Conservation (phyloP, 2,113 vertebrate species). For the Mesoclemmys tuberculata region DNA sequence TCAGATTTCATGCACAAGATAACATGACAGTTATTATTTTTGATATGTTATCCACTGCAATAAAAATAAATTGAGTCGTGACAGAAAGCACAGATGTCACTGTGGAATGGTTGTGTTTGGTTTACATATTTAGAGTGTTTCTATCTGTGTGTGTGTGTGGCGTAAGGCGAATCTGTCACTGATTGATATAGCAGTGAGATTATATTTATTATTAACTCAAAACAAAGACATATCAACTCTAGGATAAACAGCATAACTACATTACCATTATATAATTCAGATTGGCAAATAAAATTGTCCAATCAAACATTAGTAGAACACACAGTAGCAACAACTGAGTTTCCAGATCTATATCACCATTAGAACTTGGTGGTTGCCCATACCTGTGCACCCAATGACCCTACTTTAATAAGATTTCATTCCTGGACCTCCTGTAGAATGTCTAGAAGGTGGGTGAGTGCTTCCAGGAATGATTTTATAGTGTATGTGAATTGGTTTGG, state of each 20-base stretch:
- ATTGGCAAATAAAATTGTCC: background rate
- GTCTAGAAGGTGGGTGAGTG: background rate
- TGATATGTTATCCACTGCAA: constrained; percentile 17
- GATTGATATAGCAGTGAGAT: background rate
- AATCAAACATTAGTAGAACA: background rate
- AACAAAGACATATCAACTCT: background rate
- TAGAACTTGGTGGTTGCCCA: background rate
- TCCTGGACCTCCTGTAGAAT: background rate
- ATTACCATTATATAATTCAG: background rate
- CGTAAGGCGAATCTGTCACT: background rate
- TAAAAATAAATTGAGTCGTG: background rate
- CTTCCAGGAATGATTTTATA: background rate
- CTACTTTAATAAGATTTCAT: background rate
- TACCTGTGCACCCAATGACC: background rate
- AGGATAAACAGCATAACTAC: background rate
- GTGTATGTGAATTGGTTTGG: background rate
- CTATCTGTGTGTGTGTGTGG: background rate
- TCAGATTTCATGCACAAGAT: constrained; percentile 68
- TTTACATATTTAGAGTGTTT: background rate
- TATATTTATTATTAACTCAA: background rate
- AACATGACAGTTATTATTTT: constrained; percentile 48
- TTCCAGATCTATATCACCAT: background rate
- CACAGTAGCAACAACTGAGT: background rate
- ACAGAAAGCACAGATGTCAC: background rate
- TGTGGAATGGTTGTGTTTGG: constrained; percentile 10